These are phyloP conservation scores for Hoplostethus atlanticus DNA, from an alignment of 2,797 vertebrate species.

Conservation along the genomic window DNA sequence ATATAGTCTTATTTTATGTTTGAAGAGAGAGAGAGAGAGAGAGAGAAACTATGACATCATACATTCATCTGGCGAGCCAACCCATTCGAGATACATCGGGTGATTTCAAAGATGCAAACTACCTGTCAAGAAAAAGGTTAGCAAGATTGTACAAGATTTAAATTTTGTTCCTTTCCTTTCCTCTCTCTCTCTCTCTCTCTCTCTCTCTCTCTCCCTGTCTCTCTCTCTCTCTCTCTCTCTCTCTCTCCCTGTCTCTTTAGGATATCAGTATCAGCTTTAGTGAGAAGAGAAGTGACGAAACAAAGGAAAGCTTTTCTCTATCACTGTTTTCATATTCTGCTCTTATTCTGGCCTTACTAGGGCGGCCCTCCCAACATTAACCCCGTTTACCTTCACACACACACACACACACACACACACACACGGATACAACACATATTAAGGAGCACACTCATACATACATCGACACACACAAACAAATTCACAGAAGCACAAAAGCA, in stretches of 20 bases:
- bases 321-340: conserved; percentile 33
- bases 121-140: neutral
- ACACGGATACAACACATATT: neutral
- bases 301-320: conserved; percentile 35
- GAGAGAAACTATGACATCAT: conserved; percentile 82
- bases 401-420: conserved; percentile 22
- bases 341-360: conserved; percentile 15
- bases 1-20: conserved; percentile 79
- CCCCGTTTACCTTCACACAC: conserved; percentile 6
- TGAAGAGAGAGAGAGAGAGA: conserved; percentile 63
- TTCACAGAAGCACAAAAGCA: conserved; percentile 35
- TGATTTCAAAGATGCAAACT: neutral
- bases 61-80: conserved; percentile 57
- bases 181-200: neutral
- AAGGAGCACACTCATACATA: conserved; percentile 45
- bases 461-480: conserved; percentile 32
- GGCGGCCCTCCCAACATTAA: conserved; percentile 4
- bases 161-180: conserved; percentile 19
- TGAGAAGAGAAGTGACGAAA: conserved; percentile 15
- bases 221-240: neutral
- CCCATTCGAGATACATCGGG: conserved; percentile 53
- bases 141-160: conserved; percentile 21
- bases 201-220: neutral
- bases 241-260: neutral
- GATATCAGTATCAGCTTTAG: conserved; percentile 41